Evolutionary conservation across 2,888 invertebrate species (phyloP).

Genomic region (Chymomyza fuscimana): DNA sequence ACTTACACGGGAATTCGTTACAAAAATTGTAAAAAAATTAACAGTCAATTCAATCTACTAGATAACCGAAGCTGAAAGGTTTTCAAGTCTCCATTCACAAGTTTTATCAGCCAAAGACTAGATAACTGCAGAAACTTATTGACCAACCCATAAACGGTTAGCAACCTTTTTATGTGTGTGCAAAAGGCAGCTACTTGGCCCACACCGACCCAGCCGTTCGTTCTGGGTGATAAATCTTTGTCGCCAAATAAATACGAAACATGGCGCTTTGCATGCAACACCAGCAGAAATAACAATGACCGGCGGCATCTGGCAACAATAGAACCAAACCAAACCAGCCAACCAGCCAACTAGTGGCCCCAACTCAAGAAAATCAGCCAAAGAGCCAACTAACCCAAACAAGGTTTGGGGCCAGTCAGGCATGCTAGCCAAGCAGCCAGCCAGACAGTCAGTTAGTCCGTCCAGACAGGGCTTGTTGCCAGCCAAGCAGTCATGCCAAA

Average conservation of each 20-base stretch:
- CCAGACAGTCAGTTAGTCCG: neutral
- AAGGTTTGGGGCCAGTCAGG: neutral
- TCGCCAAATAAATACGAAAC: constrained; percentile 52
- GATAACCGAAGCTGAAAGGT: too few relatives aligned
- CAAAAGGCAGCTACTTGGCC: constrained; percentile 1
- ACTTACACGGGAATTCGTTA: too few relatives aligned
- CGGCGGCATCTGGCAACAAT: constrained; percentile 19
- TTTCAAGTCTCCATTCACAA: too few relatives aligned
- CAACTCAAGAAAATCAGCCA: neutral
- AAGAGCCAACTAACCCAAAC: neutral
- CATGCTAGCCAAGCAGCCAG: neutral
- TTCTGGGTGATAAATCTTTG: constrained; percentile 62
- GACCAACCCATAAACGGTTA: neutral
- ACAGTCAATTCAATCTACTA: too few relatives aligned
- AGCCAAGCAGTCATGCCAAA: constrained; percentile 35
- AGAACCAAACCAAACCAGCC: constrained; percentile 1
- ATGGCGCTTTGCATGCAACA: constrained; percentile 40
- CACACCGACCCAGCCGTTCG: constrained; percentile 4
- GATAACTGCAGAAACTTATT: neutral
- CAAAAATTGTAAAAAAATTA: too few relatives aligned
- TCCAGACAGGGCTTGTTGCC: neutral
- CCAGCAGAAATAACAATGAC: constrained; percentile 22
- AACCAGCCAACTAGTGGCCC: constrained; percentile 24
- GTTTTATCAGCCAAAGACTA: neutral
- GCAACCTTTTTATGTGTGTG: neutral